Percentiles rank a stretch among this genome's conserved stretches.
Conservation (phyloP, 2,113 vertebrate species). For the Pipra filicauda region DNA sequence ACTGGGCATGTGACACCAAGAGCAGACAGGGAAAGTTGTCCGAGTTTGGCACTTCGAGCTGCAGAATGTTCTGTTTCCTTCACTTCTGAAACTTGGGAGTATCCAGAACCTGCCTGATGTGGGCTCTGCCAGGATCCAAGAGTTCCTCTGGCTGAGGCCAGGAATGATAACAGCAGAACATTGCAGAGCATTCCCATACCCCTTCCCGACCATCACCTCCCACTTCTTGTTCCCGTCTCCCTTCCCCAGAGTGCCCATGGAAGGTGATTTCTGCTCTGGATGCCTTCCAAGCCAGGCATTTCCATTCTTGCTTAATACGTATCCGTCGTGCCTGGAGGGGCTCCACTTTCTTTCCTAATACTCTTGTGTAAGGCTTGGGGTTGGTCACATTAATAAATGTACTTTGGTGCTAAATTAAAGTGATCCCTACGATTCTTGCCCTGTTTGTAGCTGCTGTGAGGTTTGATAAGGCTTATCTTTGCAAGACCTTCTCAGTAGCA, state of each 20-base stretch:
- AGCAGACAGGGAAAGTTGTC: not conserved
- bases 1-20: not conserved
- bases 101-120: not conserved
- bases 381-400: not conserved
- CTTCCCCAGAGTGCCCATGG: not conserved
- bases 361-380: not conserved
- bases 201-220: not conserved
- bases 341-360: not conserved
- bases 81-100: not conserved
- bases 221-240: not conserved
- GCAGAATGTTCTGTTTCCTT: not conserved
- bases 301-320: not conserved
- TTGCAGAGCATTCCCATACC: not conserved
- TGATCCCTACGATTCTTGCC: not conserved
- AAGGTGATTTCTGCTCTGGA: not conserved
- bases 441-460: slow-evolving; percentile 8
- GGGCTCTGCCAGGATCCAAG: not conserved
- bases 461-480: slow-evolving; percentile 32
- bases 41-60: not conserved
- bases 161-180: accelerated
- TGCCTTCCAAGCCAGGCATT: not conserved
- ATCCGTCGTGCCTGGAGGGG: not conserved
- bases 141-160: not conserved
- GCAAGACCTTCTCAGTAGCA: not conserved
- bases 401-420: slow-evolving; percentile 1